Percentiles rank a stretch among this genome's conserved stretches.
phyloP scores from a whole-genome alignment of 23 tunicate species.

The Ascidia mentula region DNA sequence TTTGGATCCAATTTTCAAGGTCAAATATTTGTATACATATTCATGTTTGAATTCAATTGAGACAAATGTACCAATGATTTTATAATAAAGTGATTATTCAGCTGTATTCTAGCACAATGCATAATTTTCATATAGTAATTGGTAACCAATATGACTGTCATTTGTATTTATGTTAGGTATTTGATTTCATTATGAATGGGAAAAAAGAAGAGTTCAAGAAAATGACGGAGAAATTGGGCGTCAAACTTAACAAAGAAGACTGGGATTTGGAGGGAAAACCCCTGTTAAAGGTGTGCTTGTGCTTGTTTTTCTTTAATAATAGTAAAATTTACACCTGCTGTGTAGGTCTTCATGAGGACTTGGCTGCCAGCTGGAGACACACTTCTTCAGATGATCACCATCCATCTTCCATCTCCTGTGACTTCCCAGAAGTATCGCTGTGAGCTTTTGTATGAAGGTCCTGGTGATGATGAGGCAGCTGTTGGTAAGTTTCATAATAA shows the following conservation, averaged over 20 bases:
- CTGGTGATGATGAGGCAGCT: constrained; percentile 86
- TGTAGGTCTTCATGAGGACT: constrained; percentile 87
- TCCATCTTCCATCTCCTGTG: constrained; percentile 98
- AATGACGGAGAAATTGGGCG: constrained; percentile 47
- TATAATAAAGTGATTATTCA: no score
- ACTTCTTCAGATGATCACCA: constrained; percentile 97
- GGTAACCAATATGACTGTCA: no score
- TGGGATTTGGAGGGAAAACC: constrained; percentile 73
- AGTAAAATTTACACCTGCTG: no score
- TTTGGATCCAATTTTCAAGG: constrained; percentile 88
- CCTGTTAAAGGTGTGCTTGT: constrained; percentile 62
- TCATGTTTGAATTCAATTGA: no score
- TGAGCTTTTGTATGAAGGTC: constrained; percentile 95
- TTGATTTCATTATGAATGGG: constrained; percentile 71
- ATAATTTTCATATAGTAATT: no score
- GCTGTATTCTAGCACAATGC: no score
- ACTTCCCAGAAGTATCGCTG: constrained; percentile 92
- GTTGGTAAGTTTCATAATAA: constrained; percentile 53
- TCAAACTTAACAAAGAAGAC: constrained; percentile 91
- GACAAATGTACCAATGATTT: no score
- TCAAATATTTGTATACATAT: no score
- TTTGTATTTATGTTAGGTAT: constrained; percentile 34
- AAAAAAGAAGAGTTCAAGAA: constrained; percentile 53
- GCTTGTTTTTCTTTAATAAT: no score
- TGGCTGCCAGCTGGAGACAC: constrained; percentile 99